A percentile compares a stretch with the other conserved stretches of the same genome.
Evolutionary conservation across 2,888 invertebrate genomes (phyloP).

Genomic region (Miltochrista miniata): DNA sequence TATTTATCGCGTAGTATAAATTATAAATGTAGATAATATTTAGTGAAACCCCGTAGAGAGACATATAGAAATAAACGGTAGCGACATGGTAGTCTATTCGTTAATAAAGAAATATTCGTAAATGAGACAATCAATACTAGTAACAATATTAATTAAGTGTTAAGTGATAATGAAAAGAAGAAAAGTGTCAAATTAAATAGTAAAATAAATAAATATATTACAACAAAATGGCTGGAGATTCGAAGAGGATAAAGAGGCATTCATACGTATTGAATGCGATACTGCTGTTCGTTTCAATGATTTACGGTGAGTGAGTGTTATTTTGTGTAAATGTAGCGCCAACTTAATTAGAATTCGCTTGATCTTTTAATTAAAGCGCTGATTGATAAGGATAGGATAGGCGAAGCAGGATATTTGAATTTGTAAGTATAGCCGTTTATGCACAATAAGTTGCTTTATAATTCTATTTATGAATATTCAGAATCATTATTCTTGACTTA

Average conservation of each 20-base stretch:
- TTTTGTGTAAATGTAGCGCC: constrained; percentile 34
- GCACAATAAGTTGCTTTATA: neutral
- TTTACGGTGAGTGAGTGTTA: constrained; percentile 72
- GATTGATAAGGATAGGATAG: constrained; percentile 20
- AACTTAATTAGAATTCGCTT: constrained; percentile 37
- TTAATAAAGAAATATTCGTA: constrained; percentile 42
- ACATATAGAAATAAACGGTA: constrained; percentile 56
- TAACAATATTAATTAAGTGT: constrained; percentile 46
- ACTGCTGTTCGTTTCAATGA: constrained; percentile 69
- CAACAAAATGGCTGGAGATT: constrained; percentile 66
- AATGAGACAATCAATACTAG: constrained; percentile 32
- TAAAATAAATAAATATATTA: constrained; percentile 34
- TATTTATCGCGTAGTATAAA: constrained; percentile 67
- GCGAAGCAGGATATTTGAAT: constrained; percentile 12
- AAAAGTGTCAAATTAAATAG: constrained; percentile 64
- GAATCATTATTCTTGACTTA: too few relatives aligned
- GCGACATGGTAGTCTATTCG: constrained; percentile 54
- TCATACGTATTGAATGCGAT: constrained; percentile 72
- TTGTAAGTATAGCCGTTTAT: too few relatives aligned
- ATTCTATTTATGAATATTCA: too few relatives aligned
- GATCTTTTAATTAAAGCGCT: constrained; percentile 25
- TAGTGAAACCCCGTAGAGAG: constrained; percentile 59
- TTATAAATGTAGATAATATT: constrained; percentile 71
- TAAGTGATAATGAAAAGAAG: constrained; percentile 68
- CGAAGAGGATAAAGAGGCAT: constrained; percentile 69